phyloP scores from a whole-genome alignment of 2,888 invertebrate genomes.

The Plagiodera versicolora region DNA sequence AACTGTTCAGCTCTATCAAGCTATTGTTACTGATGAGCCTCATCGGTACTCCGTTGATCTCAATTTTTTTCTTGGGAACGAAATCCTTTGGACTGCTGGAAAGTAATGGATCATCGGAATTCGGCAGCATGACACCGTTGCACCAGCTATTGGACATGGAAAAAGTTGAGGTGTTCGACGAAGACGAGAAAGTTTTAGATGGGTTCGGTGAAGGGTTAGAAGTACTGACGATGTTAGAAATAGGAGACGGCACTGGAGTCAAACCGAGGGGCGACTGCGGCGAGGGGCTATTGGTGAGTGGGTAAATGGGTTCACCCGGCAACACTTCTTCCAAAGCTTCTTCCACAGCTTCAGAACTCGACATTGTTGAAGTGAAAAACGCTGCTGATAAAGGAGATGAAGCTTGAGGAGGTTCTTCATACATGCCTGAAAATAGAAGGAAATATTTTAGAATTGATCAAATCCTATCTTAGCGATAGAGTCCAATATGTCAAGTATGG shows the following conservation, averaged over 20 bases:
- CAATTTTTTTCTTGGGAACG: conserved; percentile 60
- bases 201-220: conserved; percentile 41
- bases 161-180: conserved; percentile 53
- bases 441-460: too few species aligned
- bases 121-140: conserved; percentile 83
- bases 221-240: conserved; percentile 48
- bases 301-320: conserved; percentile 69
- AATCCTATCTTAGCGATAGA: too few species aligned
- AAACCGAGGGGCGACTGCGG: conserved; percentile 63
- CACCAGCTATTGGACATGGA: conserved; percentile 55
- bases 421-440: conserved; percentile 54
- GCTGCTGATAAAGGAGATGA: conserved; percentile 82
- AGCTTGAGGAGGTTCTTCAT: conserved; percentile 69
- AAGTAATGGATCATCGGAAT: conserved; percentile 81
- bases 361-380: conserved; percentile 82
- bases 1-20: conserved; percentile 59
- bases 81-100: conserved; percentile 85
- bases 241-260: conserved; percentile 61
- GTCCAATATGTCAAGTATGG: too few species aligned
- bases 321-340: conserved; percentile 83
- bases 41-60: conserved; percentile 59
- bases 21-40: conserved; percentile 61
- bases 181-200: conserved; percentile 40
- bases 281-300: conserved; percentile 61
- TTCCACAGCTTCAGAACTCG: conserved; percentile 84